Evolutionary conservation across 2,797 vertebrate species (phyloP), one percentile per base, ranked within the genome.

Genomic region (Acanthurus lineatus): DNA sequence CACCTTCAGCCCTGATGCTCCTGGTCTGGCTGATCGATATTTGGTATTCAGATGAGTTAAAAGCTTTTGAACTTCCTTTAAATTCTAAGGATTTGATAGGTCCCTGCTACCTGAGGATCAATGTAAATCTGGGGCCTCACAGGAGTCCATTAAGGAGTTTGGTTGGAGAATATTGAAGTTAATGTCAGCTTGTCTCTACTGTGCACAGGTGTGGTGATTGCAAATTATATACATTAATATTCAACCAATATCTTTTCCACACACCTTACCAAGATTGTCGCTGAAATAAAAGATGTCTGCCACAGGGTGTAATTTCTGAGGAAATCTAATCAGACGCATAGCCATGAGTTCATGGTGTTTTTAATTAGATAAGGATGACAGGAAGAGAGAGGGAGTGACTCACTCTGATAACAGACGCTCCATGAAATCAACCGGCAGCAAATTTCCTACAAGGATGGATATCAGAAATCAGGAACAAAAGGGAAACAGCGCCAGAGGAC

Each of bases 361-460:
- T 85, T 87, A 40, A 90, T 90, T 82, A 77, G 89, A 89, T 82
- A 61, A 78, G 52, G 60, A 91, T 73, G 76, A 68, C 59, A 6
- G 67, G 45, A 49, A 69, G 52, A 42, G 42, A 72, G 69, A 48
- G 28, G 47, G 77, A 66, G 51, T 8, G 44, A 69, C 62, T 68
- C 22, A 52, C 47, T 83, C 35, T 73, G 82, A 82, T 82, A 88
- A 78, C 81, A 91, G 81, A 91, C 83, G 83, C 86, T 89, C 62
- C 63, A 20, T 73, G 67, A 83, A 86, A 83, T 74, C 79, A 57
- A 77, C 73, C 69, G 28, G 76, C 74, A 81, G 73, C 63, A 69
- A 74, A 80, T 72, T 54, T 81, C 73, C 52, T 58, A 49, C 48
- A 77, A 63, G 79, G 77, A 86, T 85, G 49, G 28, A 54, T 83